Evolutionary conservation across 2,797 vertebrate species (phyloP).

Genomic region (Myotis myotis): DNA sequence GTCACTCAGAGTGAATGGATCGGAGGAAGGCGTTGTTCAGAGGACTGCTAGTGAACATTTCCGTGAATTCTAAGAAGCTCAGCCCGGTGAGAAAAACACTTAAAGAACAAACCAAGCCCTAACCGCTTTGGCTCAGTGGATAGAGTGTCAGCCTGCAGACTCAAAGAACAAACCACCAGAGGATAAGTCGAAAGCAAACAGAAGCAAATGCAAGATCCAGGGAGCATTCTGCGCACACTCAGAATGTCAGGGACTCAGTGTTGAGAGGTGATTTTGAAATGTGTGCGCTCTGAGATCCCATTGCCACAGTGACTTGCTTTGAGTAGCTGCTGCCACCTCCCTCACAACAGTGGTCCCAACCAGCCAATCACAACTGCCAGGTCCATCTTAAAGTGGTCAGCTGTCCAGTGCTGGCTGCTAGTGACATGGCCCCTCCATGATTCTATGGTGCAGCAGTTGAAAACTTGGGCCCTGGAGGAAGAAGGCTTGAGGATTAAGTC

Average conservation of each 20-base stretch:
- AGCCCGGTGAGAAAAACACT: not conserved
- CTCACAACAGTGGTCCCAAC: not conserved
- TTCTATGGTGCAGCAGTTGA: not conserved
- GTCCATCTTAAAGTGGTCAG: not conserved
- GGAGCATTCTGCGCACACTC: not conserved
- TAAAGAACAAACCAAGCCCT: not conserved
- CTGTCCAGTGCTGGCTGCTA: accelerated
- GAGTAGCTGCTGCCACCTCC: not conserved
- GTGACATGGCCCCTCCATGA: accelerated
- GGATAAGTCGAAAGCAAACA: not conserved
- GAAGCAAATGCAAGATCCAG: not conserved
- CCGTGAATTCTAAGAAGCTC: not conserved
- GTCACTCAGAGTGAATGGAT: not conserved
- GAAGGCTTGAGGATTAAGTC: not conserved
- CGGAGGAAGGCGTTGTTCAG: not conserved
- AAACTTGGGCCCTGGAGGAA: not conserved
- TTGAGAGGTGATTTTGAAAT: not conserved
- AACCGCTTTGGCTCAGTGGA: too few species aligned
- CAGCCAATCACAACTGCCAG: not conserved
- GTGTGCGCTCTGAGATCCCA: not conserved
- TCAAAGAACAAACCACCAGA: not conserved
- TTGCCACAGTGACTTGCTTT: not conserved
- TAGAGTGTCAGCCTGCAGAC: too few species aligned
- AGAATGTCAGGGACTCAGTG: not conserved
- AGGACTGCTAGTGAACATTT: not conserved